Percentiles rank a stretch among this genome's conserved stretches.
Evolutionary conservation across 2,113 vertebrate genomes (phyloP).

Genomic region (Atherinomorus stipes): DNA sequence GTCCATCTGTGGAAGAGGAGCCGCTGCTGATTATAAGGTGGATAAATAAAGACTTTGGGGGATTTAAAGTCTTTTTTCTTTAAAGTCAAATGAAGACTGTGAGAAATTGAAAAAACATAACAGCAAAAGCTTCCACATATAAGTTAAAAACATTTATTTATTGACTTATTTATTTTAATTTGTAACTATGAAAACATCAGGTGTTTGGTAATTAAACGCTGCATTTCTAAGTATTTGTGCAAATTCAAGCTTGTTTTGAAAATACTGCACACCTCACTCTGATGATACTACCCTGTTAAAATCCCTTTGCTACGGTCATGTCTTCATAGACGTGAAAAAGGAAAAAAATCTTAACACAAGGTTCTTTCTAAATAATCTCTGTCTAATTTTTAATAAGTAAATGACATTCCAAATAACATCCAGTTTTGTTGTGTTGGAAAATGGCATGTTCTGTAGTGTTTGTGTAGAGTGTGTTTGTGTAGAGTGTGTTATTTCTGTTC

Average conservation of each 20-base stretch:
- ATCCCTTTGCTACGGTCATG: conserved; percentile 45
- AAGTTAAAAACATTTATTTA: conserved; percentile 67
- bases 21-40: conserved; percentile 22
- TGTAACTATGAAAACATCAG: conserved; percentile 58
- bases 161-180: conserved; percentile 78
- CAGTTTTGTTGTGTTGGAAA: conserved; percentile 41
- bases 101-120: conserved; percentile 21
- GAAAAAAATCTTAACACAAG: background rate
- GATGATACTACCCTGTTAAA: conserved; percentile 62
- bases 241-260: conserved; percentile 42
- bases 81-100: conserved; percentile 29
- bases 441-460: conserved; percentile 42
- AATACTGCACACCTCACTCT: conserved; percentile 60
- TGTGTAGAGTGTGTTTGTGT: conserved; percentile 30
- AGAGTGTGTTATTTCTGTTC: conserved; percentile 26
- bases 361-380: conserved; percentile 46
- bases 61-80: conserved; percentile 19
- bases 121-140: conserved; percentile 54
- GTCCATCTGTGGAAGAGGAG: background rate
- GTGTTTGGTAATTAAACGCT: conserved; percentile 56
- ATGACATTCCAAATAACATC: conserved; percentile 39
- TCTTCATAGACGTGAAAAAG: background rate
- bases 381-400: conserved; percentile 49
- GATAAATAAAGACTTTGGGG: background rate
- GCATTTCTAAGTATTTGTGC: conserved; percentile 65